Evolutionary conservation across 2,797 vertebrate species (phyloP).

Genomic region (Oophaga sylvatica): DNA sequence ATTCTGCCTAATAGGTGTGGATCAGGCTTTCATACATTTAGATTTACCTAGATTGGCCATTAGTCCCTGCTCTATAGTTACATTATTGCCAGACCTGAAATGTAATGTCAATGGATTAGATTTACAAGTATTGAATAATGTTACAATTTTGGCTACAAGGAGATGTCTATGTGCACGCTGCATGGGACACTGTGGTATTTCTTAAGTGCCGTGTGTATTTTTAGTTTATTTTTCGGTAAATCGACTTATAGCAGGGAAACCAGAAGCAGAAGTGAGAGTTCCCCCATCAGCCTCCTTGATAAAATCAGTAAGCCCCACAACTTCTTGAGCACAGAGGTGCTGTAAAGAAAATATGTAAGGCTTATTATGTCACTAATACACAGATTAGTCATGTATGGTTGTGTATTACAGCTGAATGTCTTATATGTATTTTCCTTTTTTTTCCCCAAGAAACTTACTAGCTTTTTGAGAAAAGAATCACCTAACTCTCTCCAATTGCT

Average conservation of each 20-base stretch:
- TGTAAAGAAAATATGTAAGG: too few species aligned
- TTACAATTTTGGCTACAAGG: neutral
- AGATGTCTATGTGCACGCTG: neutral
- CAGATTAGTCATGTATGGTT: too few species aligned
- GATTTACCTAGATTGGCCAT: neutral
- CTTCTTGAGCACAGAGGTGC: neutral
- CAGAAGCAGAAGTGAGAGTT: conserved; percentile 62
- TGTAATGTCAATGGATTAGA: neutral
- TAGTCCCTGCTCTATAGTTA: neutral
- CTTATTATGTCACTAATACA: too few species aligned
- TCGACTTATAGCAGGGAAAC: conserved; percentile 46
- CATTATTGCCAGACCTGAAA: neutral
- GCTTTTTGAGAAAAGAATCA: too few species aligned
- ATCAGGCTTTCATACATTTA: neutral
- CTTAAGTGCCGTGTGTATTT: conserved; percentile 30
- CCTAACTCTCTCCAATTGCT: too few species aligned
- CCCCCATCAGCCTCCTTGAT: conserved; percentile 16
- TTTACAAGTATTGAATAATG: neutral
- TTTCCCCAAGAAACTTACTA: too few species aligned
- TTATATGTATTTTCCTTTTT: too few species aligned
- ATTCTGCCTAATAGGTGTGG: neutral
- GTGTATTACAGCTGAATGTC: too few species aligned
- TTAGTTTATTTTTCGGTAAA: conserved; percentile 53
- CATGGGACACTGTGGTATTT: neutral
- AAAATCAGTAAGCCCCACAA: conserved; percentile 6